Evolutionary conservation across 2,888 invertebrate species (phyloP).

Genomic region (Bellardia bayeri): DNA sequence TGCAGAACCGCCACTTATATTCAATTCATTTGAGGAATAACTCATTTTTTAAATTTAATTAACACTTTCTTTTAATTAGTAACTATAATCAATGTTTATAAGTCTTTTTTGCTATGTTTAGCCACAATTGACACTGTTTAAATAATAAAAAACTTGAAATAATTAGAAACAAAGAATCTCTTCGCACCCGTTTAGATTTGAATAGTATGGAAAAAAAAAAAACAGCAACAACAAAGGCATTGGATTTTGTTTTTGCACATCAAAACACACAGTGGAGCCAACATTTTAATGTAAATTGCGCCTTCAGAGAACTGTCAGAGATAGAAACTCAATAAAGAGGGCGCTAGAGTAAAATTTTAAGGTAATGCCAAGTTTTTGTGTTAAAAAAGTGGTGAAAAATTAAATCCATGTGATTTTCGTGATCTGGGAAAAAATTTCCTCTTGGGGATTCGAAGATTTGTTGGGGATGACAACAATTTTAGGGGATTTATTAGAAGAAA

Average conservation of each 20-base stretch:
- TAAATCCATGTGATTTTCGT: too few species aligned
- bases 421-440: too few species aligned
- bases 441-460: too few species aligned
- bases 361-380: constrained; percentile 46
- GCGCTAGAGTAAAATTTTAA: background rate
- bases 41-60: constrained; percentile 52
- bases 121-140: background rate
- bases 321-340: constrained; percentile 33
- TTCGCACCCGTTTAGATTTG: constrained; percentile 50
- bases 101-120: background rate
- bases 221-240: constrained; percentile 41
- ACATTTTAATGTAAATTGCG: constrained; percentile 57
- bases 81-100: background rate
- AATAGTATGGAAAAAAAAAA: constrained; percentile 41
- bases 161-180: constrained; percentile 4
- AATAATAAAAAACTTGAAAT: background rate
- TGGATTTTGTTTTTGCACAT: constrained; percentile 43
- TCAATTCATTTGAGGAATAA: constrained; percentile 66
- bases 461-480: too few species aligned
- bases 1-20: constrained; percentile 58
- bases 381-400: too few species aligned
- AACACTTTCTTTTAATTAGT: background rate
- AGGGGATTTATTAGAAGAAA: too few species aligned
- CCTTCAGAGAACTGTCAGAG: background rate
- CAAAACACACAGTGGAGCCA: constrained; percentile 49